Evolutionary conservation across 2,113 vertebrate genomes (phyloP).

Genomic region (Cyprinus carpio): DNA sequence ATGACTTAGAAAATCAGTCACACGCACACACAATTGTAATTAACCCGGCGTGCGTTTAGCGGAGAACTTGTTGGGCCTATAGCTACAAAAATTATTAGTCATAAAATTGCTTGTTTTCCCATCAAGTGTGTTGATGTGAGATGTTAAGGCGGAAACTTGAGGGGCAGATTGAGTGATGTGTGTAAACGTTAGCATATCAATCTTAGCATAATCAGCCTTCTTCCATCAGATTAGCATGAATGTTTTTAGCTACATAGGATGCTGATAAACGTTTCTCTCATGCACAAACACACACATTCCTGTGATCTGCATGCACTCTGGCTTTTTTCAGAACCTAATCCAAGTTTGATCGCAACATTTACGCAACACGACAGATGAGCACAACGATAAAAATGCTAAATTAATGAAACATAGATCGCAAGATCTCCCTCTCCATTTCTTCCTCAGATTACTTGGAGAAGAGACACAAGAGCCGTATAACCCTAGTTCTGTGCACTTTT

Average conservation of each 20-base stretch:
- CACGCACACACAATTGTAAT: not conserved
- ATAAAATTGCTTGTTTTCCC: not conserved
- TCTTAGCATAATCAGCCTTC: not conserved
- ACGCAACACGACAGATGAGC: conserved; percentile 19
- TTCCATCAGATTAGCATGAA: conserved; percentile 3
- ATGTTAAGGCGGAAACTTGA: not conserved
- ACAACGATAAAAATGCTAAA: conserved; percentile 8
- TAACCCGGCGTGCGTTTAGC: not conserved
- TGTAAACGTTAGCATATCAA: not conserved
- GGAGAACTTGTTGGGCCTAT: not conserved
- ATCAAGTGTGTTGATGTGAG: not conserved
- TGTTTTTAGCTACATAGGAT: conserved; percentile 14
- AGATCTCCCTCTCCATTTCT: conserved; percentile 55
- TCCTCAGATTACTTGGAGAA: conserved; percentile 46
- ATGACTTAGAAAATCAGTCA: not conserved
- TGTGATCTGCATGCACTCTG: not conserved
- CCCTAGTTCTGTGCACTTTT: not conserved
- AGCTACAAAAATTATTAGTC: not conserved
- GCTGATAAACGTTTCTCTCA: conserved; percentile 2
- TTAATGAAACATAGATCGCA: conserved; percentile 22
- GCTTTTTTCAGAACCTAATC: conserved; percentile 16
- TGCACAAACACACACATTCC: not conserved
- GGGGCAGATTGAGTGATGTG: not conserved
- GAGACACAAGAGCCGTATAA: conserved; percentile 55
- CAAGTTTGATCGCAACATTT: not conserved